Percentiles rank a stretch among this genome's conserved stretches.
These are phyloP conservation scores for Castor canadensis DNA, from an alignment of 2,113 vertebrate species.

Conservation along the genomic window DNA sequence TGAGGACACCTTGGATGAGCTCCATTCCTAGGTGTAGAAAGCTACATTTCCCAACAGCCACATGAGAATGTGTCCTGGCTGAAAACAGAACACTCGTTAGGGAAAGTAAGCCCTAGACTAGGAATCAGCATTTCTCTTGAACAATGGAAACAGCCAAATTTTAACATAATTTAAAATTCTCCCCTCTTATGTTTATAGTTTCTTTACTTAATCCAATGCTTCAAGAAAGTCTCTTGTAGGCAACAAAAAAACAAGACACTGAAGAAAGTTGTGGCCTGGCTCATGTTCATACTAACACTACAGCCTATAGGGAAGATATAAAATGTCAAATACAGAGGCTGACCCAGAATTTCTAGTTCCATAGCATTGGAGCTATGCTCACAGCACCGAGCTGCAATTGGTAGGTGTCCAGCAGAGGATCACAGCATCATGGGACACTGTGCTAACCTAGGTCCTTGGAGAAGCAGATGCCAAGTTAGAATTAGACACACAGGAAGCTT, in stretches of 20 bases:
- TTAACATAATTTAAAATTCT: not conserved
- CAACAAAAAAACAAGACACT: not conserved
- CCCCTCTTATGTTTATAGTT: not conserved
- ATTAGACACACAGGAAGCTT: not conserved
- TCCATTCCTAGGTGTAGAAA: not conserved
- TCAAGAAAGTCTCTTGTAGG: not conserved
- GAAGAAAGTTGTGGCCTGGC: not conserved
- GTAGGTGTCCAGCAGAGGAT: not conserved
- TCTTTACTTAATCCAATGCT: not conserved
- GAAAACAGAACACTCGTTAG: not conserved
- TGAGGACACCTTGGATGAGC: not conserved
- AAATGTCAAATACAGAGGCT: not conserved
- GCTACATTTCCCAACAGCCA: not conserved
- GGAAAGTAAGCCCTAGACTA: not conserved
- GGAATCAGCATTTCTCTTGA: not conserved
- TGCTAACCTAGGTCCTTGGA: not conserved
- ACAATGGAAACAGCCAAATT: not conserved
- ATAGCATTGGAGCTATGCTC: not conserved
- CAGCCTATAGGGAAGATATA: not conserved
- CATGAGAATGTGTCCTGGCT: not conserved
- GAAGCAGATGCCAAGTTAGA: not conserved
- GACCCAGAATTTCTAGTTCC: not conserved
- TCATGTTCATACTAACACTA: not conserved
- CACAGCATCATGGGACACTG: not conserved
- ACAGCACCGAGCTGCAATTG: not conserved